Evolutionary conservation across 2,113 vertebrate genomes (phyloP).

Genomic region (Bos javanicus): DNA sequence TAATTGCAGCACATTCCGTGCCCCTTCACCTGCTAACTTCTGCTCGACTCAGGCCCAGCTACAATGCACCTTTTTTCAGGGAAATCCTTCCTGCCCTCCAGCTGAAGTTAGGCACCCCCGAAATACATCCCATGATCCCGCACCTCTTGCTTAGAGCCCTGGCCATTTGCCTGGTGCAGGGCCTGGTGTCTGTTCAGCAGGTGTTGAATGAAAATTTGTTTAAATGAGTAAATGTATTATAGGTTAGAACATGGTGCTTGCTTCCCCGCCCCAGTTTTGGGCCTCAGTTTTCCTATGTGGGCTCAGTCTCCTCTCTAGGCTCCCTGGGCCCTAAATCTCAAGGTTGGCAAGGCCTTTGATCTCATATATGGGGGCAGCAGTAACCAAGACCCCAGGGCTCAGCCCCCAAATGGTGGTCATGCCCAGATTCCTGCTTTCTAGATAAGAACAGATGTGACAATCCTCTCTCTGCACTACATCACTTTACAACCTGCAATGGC

Average conservation of each 20-base stretch:
- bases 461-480: not conserved
- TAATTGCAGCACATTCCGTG: not conserved
- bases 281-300: not conserved
- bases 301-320: not conserved
- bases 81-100: not conserved
- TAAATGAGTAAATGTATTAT: not conserved
- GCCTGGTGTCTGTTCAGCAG: not conserved
- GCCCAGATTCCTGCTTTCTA: not conserved
- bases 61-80: not conserved
- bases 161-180: not conserved
- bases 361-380: not conserved
- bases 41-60: not conserved
- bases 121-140: not conserved
- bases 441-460: not conserved
- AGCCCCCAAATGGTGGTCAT: not conserved
- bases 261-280: not conserved
- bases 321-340: not conserved
- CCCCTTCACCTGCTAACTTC: not conserved
- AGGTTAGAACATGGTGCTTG: not conserved
- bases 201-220: not conserved
- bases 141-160: not conserved
- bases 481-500: not conserved
- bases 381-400: not conserved
- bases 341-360: not conserved
- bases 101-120: not conserved